Conservation (phyloP, 2,888 invertebrate genomes). For the Steromphala cineraria region DNA sequence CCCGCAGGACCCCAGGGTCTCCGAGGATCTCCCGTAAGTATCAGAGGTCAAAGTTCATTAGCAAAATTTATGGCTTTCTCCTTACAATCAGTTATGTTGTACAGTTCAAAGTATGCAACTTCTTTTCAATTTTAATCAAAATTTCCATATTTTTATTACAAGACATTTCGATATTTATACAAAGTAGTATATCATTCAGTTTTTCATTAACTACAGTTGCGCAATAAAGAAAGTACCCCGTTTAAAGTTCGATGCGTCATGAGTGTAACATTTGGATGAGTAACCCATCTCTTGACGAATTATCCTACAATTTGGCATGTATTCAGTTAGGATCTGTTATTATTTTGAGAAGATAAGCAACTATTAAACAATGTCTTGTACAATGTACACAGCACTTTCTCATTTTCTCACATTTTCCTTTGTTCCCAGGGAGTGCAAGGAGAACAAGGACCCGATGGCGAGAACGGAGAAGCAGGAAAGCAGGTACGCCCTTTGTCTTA, state of each 20-base stretch:
- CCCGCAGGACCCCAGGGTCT: conserved; percentile 90
- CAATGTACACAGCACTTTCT: no score
- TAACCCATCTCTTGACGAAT: background rate
- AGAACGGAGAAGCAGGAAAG: conserved; percentile 50
- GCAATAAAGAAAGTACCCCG: background rate
- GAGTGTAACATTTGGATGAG: no score
- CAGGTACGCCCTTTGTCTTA: conserved; percentile 32
- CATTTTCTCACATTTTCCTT: background rate
- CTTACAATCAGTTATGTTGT: no score
- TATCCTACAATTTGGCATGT: background rate
- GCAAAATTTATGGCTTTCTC: no score
- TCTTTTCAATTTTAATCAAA: no score
- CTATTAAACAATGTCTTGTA: no score
- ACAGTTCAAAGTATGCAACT: no score
- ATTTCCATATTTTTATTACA: no score
- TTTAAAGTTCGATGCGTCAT: no score
- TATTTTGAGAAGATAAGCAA: background rate
- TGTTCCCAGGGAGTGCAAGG: conserved; percentile 49
- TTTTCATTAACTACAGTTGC: background rate
- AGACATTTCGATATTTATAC: no score
- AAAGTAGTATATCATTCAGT: background rate
- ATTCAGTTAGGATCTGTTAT: background rate
- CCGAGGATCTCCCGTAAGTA: conserved; percentile 79
- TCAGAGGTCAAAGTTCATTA: no score
- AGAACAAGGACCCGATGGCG: conserved; percentile 44